Evolutionary conservation across 2,888 invertebrate species (phyloP), one percentile per base, ranked within the genome.

Genomic region (Scaeva pyrastri): DNA sequence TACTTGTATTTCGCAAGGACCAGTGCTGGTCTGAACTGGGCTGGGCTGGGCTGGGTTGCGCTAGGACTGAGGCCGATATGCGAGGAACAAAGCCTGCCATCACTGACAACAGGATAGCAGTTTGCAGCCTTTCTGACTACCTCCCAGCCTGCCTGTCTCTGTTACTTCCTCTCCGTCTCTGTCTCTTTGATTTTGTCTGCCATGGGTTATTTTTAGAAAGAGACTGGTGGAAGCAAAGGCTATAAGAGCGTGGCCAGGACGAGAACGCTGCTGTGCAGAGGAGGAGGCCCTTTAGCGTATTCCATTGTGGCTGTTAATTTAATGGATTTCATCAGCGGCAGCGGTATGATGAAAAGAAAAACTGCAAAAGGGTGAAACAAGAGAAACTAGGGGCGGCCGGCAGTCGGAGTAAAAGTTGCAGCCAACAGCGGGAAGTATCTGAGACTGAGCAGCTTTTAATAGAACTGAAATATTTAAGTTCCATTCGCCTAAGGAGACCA

Each of bases 291-390:
- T 74, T 77, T 36, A 74, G 70, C 64, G 71, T 64, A 64, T 70
- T 77, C 77, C 71, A 77, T 86, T 86, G 77, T 86, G 86, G 82
- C 73, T 78, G 77, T 82, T 86, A 86, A 86, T 86, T 86, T 86
- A 82, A 82, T 86, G 82, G 82, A 82, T 77, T 82, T 81, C 73
- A 82, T 86, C 73, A 55, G 55, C 39, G 55, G 66, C 73, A 55
- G 55, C 39, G 55, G 66, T n/a, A 48, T 36, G 68, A 16, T 68
- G 50, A 39, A 52, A 11, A 36, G 21, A 36, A 26, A 19, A 50
- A 36, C 43, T 43, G 31, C 16, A 1, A 52, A 43, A 23, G 62
- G 11, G 4, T 31, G n/a, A 21, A 52, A 23, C 2, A 23, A n/a
- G 52, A 21, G 50, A 14, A 50, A 12, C 0, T 21, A 3, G 11